Evolutionary conservation across 2,113 vertebrate species (phyloP).

Genomic region (Fregetta grallaria): DNA sequence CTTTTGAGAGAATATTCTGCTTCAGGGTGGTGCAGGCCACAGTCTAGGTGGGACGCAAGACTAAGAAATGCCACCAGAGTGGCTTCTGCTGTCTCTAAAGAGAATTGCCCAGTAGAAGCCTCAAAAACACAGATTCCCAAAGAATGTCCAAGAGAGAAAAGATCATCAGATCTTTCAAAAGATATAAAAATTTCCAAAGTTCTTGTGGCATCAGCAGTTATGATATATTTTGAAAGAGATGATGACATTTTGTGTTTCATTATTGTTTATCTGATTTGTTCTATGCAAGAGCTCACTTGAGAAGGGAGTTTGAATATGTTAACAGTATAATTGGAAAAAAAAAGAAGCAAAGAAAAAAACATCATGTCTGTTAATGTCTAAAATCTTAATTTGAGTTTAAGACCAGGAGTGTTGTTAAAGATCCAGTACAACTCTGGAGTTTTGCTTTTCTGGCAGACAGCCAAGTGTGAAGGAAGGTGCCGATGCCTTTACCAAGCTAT

Average conservation of each 20-base stretch:
- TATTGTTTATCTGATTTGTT: neutral
- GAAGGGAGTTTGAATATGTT: neutral
- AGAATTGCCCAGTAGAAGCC: neutral
- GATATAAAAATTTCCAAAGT: neutral
- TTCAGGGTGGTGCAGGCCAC: neutral
- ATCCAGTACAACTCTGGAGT: neutral
- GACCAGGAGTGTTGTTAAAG: neutral
- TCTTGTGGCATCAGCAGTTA: neutral
- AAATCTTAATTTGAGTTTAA: neutral
- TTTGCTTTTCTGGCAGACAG: neutral
- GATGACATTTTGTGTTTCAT: neutral
- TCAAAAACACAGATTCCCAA: neutral
- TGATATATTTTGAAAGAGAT: neutral
- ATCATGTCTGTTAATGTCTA: neutral
- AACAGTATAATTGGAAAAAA: neutral
- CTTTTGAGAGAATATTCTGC: neutral
- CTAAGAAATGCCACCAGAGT: neutral
- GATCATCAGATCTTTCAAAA: neutral
- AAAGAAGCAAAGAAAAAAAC: neutral
- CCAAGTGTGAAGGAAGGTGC: neutral
- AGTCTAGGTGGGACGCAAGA: neutral
- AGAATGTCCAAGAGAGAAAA: neutral
- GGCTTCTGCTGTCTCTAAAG: neutral
- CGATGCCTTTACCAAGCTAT: neutral
- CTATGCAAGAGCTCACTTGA: neutral